Evolutionary conservation across 2,113 vertebrate genomes (phyloP).

Genomic region (Sinocyclocheilus grahami): DNA sequence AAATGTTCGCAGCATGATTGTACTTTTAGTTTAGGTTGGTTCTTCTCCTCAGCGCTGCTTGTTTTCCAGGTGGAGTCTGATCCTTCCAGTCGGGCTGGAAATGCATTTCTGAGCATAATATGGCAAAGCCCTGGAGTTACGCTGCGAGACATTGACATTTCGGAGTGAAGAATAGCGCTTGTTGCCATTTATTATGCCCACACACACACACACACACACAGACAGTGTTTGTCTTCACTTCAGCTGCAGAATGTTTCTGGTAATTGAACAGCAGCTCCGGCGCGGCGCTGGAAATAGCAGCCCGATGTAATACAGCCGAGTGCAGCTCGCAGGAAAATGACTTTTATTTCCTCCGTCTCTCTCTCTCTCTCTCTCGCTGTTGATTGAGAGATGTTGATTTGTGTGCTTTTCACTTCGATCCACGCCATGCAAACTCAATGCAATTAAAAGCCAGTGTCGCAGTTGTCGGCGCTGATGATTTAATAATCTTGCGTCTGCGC

Average conservation of each 20-base stretch:
- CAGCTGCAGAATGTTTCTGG: conserved; percentile 65
- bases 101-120: conserved; percentile 44
- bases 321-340: conserved; percentile 59
- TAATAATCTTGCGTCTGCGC: neutral
- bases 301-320: conserved; percentile 64
- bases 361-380: neutral
- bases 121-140: conserved; percentile 35
- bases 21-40: neutral
- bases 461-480: neutral
- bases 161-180: conserved; percentile 59
- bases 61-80: conserved; percentile 37
- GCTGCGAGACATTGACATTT: conserved; percentile 70
- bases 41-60: neutral
- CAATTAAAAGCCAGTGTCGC: neutral
- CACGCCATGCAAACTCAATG: neutral
- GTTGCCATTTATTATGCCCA: conserved; percentile 43
- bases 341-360: conserved; percentile 58
- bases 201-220: neutral
- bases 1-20: neutral
- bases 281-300: conserved; percentile 67
- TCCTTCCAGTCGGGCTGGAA: conserved; percentile 49
- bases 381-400: conserved; percentile 15
- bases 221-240: conserved; percentile 11
- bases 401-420: neutral
- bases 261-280: conserved; percentile 78